A percentile compares a stretch with the other conserved stretches of the same genome.
Evolutionary conservation across 64 coral and sea anemone species (phyloP).

Genomic region (Pocillopora verrucosa): DNA sequence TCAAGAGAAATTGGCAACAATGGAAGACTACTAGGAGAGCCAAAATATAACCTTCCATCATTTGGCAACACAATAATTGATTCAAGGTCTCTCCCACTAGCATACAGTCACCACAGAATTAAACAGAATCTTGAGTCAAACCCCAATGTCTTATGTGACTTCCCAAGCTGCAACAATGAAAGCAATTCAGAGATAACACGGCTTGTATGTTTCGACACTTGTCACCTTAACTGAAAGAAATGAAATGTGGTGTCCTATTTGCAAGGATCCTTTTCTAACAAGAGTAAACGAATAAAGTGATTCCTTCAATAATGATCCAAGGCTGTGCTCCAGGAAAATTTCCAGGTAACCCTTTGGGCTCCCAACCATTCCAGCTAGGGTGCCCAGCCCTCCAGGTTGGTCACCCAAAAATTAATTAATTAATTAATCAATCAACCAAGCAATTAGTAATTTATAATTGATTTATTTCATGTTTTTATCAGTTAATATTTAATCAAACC

Average conservation of each 20-base stretch:
- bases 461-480: too few species aligned
- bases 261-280: conserved; percentile 1
- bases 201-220: conserved; percentile 7
- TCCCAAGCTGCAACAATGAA: neutral
- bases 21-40: neutral
- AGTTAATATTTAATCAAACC: too few species aligned
- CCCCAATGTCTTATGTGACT: neutral
- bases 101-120: conserved; percentile 6
- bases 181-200: neutral
- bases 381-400: too few species aligned
- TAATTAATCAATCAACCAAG: too few species aligned
- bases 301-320: too few species aligned
- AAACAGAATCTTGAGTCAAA: neutral
- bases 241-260: neutral
- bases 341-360: too few species aligned
- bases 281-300: too few species aligned
- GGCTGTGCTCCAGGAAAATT: too few species aligned
- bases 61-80: conserved; percentile 16
- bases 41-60: neutral
- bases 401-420: too few species aligned
- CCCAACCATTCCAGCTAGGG: too few species aligned
- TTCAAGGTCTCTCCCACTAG: neutral
- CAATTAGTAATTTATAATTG: too few species aligned
- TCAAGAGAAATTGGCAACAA: neutral
- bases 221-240: neutral